phyloP scores from a whole-genome alignment of 2,888 invertebrate genomes.

The Leptopilina drosophilae region DNA sequence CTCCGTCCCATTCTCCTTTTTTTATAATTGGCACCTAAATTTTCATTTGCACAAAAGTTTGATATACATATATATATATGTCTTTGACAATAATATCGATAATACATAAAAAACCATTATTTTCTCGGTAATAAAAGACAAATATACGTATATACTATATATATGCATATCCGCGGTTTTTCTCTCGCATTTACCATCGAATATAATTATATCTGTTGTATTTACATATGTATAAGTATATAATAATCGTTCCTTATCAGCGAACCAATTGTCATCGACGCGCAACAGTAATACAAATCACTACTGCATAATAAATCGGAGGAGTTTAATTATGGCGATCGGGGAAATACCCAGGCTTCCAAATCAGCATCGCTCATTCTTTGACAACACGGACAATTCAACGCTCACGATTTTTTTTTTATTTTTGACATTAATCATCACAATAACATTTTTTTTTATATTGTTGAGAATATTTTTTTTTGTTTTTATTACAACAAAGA shows the following conservation, averaged over 20 bases:
- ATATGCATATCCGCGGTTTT: constrained; percentile 30
- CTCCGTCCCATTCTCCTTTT: constrained; percentile 19
- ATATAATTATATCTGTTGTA: constrained; percentile 51
- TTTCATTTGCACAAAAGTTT: constrained; percentile 48
- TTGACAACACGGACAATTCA: constrained; percentile 22
- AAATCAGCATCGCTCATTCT: constrained; percentile 37
- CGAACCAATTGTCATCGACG: constrained; percentile 43
- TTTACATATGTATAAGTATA: constrained; percentile 58
- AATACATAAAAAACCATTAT: constrained; percentile 35
- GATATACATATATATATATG: background rate
- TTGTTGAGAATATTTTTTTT: background rate
- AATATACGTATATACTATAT: constrained; percentile 48
- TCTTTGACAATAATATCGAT: constrained; percentile 37
- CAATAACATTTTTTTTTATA: constrained; percentile 23
- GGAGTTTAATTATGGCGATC: constrained; percentile 39
- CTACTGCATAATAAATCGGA: constrained; percentile 39
- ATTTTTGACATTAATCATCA: constrained; percentile 3
- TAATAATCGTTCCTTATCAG: constrained; percentile 46
- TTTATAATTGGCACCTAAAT: constrained; percentile 40
- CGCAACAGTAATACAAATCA: constrained; percentile 41
- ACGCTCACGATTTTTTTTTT: background rate
- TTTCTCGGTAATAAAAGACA: constrained; percentile 47
- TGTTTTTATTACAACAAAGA: constrained; percentile 19
- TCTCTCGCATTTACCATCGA: constrained; percentile 23
- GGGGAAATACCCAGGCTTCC: constrained; percentile 31